These are phyloP conservation scores for Anaspis maculata DNA, from an alignment of 2,888 invertebrate species.

Conservation along the genomic window DNA sequence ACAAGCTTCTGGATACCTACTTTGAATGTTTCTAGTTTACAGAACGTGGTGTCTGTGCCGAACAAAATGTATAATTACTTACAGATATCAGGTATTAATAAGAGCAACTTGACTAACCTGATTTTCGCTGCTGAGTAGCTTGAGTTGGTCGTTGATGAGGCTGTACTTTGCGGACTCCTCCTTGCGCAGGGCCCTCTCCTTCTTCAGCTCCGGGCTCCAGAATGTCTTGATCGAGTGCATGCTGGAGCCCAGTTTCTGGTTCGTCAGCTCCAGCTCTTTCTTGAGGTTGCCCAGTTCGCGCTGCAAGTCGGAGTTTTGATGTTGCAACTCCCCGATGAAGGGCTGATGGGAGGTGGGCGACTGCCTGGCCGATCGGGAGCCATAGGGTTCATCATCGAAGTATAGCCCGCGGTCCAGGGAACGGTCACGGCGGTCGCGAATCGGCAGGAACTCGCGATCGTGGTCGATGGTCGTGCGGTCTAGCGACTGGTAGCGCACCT, in stretches of 20 bases:
- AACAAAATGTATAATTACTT: too few relatives aligned
- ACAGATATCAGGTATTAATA: too few relatives aligned
- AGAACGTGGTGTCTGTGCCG: too few relatives aligned
- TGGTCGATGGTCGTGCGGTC: slow-evolving; percentile 50
- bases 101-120: too few relatives aligned
- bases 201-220: slow-evolving; percentile 99
- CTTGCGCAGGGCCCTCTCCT: slow-evolving; percentile 91
- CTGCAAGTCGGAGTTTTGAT: slow-evolving; percentile 91
- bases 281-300: slow-evolving; percentile 85
- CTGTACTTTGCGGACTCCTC: slow-evolving; percentile 97
- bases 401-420: slow-evolving; percentile 62
- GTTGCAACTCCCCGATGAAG: slow-evolving; percentile 73
- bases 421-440: slow-evolving; percentile 63
- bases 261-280: slow-evolving; percentile 90
- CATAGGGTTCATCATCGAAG: slow-evolving; percentile 61
- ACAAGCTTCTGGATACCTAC: too few relatives aligned
- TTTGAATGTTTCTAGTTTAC: too few relatives aligned
- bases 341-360: slow-evolving; percentile 60
- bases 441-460: slow-evolving; percentile 79
- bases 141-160: slow-evolving; percentile 92
- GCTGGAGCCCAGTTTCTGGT: slow-evolving; percentile 94
- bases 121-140: slow-evolving; percentile 91
- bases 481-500: slow-evolving; percentile 49
- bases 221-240: slow-evolving; percentile 99
- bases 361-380: slow-evolving; percentile 55